Conservation (phyloP, 2,888 invertebrate species). For the Brassicogethes aeneus region DNA sequence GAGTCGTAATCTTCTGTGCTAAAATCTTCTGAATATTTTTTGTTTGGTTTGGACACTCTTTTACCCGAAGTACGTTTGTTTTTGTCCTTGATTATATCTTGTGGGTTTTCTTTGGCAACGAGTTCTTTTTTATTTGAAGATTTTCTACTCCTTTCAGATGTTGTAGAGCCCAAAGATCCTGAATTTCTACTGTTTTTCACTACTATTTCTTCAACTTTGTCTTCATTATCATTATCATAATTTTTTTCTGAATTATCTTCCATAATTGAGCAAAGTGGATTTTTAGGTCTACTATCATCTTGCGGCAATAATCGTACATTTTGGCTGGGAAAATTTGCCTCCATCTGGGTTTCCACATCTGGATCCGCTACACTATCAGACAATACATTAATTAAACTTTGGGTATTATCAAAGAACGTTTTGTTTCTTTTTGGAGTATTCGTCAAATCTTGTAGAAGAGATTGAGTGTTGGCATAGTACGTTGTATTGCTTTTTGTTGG, state of each 20-base stretch:
- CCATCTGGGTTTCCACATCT: not conserved
- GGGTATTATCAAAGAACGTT: not conserved
- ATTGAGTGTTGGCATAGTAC: not conserved
- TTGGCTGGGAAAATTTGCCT: conserved; percentile 1
- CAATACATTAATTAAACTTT: not conserved
- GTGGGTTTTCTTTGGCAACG: not conserved
- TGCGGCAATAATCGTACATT: not conserved
- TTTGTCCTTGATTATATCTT: no score
- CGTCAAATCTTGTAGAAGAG: not conserved
- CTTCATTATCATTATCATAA: not conserved
- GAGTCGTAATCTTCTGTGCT: no score
- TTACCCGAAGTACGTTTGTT: no score
- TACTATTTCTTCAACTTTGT: no score
- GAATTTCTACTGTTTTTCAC: no score
- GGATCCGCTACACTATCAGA: no score
- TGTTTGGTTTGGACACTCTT: no score
- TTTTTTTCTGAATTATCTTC: conserved; percentile 3
- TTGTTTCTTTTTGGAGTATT: conserved; percentile 1
- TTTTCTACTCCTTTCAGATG: not conserved
- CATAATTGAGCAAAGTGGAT: not conserved
- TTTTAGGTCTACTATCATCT: not conserved
- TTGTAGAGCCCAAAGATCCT: no score
- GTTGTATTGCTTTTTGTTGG: not conserved
- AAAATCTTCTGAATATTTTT: no score
- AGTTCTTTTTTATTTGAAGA: not conserved